phyloP scores from a whole-genome alignment of 2,113 vertebrate genomes.

The Ia io region DNA sequence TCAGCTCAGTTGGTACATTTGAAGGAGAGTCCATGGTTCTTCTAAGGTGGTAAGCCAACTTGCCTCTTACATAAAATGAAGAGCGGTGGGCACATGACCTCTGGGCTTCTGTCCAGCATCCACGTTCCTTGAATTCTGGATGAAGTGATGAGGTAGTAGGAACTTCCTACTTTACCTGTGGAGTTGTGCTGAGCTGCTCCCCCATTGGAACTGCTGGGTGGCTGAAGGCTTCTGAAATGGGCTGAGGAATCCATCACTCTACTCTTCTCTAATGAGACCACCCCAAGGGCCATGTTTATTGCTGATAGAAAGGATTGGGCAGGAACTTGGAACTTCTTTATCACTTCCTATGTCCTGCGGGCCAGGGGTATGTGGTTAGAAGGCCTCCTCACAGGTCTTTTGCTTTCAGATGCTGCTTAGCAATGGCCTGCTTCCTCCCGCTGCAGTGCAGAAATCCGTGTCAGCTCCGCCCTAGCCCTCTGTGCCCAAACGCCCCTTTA shows the following conservation, averaged over 20 bases:
- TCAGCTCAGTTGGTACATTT: no score
- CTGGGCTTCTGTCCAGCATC: not conserved
- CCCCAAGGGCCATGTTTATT: not conserved
- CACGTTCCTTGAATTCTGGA: not conserved
- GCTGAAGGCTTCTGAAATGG: not conserved
- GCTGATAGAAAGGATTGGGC: not conserved
- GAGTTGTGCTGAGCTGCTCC: not conserved
- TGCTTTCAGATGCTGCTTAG: not conserved
- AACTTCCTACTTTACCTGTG: not conserved
- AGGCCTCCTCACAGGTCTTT: not conserved
- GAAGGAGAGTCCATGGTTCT: not conserved
- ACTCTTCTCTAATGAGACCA: not conserved
- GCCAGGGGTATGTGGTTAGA: not conserved
- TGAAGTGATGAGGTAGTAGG: not conserved
- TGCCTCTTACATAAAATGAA: not conserved
- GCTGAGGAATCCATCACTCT: not conserved
- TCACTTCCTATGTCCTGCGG: not conserved
- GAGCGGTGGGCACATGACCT: not conserved
- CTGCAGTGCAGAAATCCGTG: no score
- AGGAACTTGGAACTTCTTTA: not conserved
- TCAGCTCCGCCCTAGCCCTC: not conserved
- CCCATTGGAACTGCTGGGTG: not conserved
- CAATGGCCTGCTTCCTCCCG: no score
- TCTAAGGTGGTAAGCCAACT: not conserved
- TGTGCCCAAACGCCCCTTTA: not conserved